Evolutionary conservation across 2,888 invertebrate genomes (phyloP).

Genomic region (Dolichomitus sp.): DNA sequence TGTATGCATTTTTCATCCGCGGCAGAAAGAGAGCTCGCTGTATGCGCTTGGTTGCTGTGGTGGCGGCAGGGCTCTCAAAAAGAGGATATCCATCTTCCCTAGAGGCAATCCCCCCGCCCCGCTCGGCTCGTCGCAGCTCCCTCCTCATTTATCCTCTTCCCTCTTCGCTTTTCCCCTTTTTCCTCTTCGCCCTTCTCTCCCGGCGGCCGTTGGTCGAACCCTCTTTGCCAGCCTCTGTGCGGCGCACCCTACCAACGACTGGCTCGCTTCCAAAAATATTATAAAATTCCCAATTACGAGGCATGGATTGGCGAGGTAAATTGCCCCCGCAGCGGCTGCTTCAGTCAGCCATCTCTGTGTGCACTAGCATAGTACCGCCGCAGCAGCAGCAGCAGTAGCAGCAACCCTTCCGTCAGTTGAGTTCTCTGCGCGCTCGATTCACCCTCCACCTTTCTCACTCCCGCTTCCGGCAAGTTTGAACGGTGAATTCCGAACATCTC

Average conservation of each 20-base stretch:
- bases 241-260: constrained; percentile 74
- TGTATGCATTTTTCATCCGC: constrained; percentile 84
- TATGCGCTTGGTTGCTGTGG: constrained; percentile 56
- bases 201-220: constrained; percentile 60
- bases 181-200: constrained; percentile 54
- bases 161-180: constrained; percentile 31
- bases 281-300: constrained; percentile 85
- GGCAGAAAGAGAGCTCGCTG: constrained; percentile 63
- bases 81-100: constrained; percentile 85
- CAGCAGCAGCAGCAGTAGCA: constrained; percentile 7
- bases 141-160: constrained; percentile 55
- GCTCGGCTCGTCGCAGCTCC: constrained; percentile 65
- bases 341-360: constrained; percentile 62
- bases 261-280: constrained; percentile 85
- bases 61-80: constrained; percentile 79
- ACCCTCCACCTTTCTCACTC: constrained; percentile 35
- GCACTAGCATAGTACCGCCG: constrained; percentile 11
- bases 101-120: constrained; percentile 76
- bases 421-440: constrained; percentile 55
- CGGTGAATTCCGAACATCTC: constrained; percentile 46
- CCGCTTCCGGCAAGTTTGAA: constrained; percentile 40
- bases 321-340: constrained; percentile 81
- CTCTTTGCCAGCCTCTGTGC: constrained; percentile 66
- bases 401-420: constrained; percentile 56
- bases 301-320: constrained; percentile 84